phyloP scores from a whole-genome alignment of 2,113 vertebrate genomes.

The Semnopithecus entellus region DNA sequence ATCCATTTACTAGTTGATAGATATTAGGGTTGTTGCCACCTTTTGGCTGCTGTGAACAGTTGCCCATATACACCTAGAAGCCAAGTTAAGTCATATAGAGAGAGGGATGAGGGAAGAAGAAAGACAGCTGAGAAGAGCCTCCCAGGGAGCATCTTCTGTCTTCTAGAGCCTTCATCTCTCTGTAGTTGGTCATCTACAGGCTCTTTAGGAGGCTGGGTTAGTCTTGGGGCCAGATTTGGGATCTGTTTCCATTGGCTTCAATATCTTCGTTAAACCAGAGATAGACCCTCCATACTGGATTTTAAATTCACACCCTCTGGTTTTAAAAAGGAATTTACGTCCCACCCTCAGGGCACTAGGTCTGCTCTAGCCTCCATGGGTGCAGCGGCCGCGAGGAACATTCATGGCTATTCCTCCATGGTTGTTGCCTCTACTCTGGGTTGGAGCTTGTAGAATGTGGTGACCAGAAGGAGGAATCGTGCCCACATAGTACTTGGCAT shows the following conservation, averaged over 20 bases:
- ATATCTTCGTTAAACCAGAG: not conserved
- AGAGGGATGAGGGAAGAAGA: not conserved
- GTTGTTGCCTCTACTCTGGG: not conserved
- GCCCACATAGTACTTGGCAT: not conserved
- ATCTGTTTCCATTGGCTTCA: not conserved
- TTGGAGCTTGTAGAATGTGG: not conserved
- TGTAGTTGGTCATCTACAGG: not conserved
- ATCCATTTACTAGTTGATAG: not conserved
- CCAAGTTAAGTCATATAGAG: conserved; percentile 46
- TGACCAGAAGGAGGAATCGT: not conserved
- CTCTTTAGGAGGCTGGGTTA: not conserved
- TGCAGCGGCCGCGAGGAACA: not conserved
- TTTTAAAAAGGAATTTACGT: conserved; percentile 8
- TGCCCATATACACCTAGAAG: conserved; percentile 3
- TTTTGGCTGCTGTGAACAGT: conserved; percentile 17
- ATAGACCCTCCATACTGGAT: not conserved
- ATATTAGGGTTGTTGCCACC: conserved; percentile 40
- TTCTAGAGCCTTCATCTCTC: not conserved
- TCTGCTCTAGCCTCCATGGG: not conserved
- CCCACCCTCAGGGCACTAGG: not conserved
- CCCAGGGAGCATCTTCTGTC: not conserved
- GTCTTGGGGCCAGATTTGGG: not conserved
- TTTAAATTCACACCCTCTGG: not conserved
- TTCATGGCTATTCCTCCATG: not conserved
- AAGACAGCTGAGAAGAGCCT: not conserved